Conservation (phyloP, 37 sponge, comb jelly and placozoan genomes). For the Halisarca cf. caerulea region DNA sequence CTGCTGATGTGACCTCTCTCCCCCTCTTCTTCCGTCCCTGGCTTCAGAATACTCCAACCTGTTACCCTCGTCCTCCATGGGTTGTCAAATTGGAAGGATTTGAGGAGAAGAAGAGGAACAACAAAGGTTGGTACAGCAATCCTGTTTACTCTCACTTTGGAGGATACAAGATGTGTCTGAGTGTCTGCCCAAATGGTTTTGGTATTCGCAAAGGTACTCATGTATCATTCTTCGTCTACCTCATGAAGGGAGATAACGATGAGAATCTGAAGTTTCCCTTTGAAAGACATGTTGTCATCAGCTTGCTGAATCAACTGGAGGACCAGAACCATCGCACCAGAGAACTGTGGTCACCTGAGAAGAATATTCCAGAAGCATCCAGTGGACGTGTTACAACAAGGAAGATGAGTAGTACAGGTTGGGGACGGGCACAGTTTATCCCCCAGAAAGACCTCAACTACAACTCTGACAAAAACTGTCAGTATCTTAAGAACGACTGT, state of each 20-base stretch:
- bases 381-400: too few species aligned
- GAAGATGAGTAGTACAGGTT: too few species aligned
- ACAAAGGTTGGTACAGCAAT: background rate
- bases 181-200: background rate
- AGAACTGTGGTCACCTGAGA: too few species aligned
- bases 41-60: too few species aligned
- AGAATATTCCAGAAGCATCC: background rate
- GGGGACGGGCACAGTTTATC: background rate
- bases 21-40: too few species aligned
- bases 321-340: too few species aligned
- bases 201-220: background rate
- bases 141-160: constrained; percentile 28
- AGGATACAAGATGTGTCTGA: constrained; percentile 21
- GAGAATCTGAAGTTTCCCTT: constrained; percentile 20
- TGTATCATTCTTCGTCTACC: background rate
- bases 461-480: background rate
- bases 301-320: constrained; percentile 18
- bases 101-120: background rate
- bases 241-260: constrained; percentile 6
- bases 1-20: too few species aligned
- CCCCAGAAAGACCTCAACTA: background rate
- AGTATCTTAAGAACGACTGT: background rate
- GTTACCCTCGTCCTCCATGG: constrained; percentile 11
- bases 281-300: background rate
- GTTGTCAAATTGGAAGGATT: constrained; percentile 17